Base-by-base conservation (phyloP, 30 jellyfish, hydroid and myxozoan genomes). In the Aurelia sp. region DNA sequence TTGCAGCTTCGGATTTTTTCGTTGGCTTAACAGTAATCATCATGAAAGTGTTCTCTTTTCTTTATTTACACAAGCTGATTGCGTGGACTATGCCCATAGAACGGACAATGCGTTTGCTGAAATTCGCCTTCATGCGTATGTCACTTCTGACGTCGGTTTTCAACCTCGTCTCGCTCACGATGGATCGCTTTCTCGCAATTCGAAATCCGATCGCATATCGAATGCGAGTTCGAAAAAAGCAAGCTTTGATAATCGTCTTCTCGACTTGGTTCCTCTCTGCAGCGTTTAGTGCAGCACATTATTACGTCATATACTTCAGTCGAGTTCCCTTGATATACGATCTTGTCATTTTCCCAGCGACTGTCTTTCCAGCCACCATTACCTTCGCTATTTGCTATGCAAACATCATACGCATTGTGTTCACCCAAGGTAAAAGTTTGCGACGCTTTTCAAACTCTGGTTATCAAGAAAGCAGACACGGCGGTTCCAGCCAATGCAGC, bases 151-250 rank as follows among this genome's bases (percentile, higher is more conserved):
- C 89, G 13, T 84, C 94, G 3, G 70, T 84, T 7, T 73, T 84
- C 63, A 84, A 84, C 61, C 80, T 84, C n/a, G 37, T 76, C n/a
- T 73, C 88, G 3, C 53, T 84, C 21, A 62, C 94, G n/a, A 7
- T 84, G n/a, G 94, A 84, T 65, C 81, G 94, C 4, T 41, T 70
- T 5, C 50, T 71, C 44, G 94, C 94, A 0, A 63, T 84, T 47
- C 79, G 76, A 44, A 47, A 11, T 48, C 94, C 94, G 3, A 27
- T 84, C 21, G 72, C 70, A 61, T 84, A 84, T 35, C 94, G 80
- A 48, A 53, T 59, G 52, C n/a, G n/a, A 59, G 62, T 31, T 4
- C 18, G 48, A 18, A 72, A 64, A 15, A 23, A 35, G 57, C 33
- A 23, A 15, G 78, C 73, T n/a, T 23, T 84, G 4, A 3, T 22